phyloP scores from a whole-genome alignment of 1,140 invertebrate genomes.

The Stratiolaelaps scimitus region DNA sequence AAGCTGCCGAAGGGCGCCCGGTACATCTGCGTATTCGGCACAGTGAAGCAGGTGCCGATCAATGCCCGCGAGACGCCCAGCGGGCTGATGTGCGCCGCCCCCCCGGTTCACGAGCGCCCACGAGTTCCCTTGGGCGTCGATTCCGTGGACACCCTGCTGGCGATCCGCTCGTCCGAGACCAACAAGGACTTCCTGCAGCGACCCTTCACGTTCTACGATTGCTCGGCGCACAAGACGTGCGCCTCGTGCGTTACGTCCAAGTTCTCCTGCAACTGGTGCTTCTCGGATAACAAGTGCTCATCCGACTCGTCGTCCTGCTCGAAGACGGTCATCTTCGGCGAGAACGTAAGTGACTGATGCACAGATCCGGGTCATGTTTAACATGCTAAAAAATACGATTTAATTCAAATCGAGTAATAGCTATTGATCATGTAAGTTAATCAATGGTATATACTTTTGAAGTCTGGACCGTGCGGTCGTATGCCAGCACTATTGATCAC shows the following conservation, averaged over 20 bases:
- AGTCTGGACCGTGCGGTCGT: too few species aligned
- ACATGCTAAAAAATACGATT: neutral
- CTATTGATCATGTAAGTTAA: neutral
- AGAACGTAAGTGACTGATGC: constrained; percentile 45
- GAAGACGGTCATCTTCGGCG: constrained; percentile 64
- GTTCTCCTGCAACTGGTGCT: constrained; percentile 91
- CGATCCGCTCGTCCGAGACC: constrained; percentile 78
- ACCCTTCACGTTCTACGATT: constrained; percentile 85
- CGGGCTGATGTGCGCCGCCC: constrained; percentile 72
- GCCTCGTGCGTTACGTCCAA: constrained; percentile 64
- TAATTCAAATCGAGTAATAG: too few species aligned
- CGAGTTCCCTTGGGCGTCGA: constrained; percentile 56
- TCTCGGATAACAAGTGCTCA: constrained; percentile 84
- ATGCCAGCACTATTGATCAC: too few species aligned
- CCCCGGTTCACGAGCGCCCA: constrained; percentile 59
- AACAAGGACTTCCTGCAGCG: constrained; percentile 84
- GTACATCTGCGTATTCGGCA: constrained; percentile 77
- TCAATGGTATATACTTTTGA: neutral
- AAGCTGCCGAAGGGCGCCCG: constrained; percentile 73
- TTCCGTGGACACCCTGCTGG: constrained; percentile 64
- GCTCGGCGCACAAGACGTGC: constrained; percentile 63
- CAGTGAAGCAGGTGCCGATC: constrained; percentile 57
- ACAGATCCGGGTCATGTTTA: neutral
- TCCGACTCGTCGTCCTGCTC: constrained; percentile 69
- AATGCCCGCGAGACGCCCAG: constrained; percentile 62